Conservation (phyloP, 1,140 invertebrate species). For the Penaeus indicus region DNA sequence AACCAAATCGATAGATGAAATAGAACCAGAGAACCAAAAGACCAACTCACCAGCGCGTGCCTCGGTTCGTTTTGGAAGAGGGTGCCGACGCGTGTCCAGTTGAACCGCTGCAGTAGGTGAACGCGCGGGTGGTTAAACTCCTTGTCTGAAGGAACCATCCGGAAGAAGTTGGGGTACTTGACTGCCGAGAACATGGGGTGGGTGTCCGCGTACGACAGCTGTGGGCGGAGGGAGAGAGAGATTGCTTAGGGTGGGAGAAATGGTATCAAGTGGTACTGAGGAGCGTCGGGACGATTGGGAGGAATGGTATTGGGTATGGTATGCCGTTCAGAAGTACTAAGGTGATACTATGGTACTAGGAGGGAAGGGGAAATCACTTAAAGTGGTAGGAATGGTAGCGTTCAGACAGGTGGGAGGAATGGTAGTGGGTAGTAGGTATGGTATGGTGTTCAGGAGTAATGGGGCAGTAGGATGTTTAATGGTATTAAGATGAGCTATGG, state of each 20-base stretch:
- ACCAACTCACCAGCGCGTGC: conserved; percentile 85
- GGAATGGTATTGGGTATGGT: no score
- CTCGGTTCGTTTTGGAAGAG: conserved; percentile 97
- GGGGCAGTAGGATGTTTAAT: no score
- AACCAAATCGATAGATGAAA: not conserved
- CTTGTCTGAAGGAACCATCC: conserved; percentile 94
- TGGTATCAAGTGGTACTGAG: no score
- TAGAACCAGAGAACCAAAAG: not conserved
- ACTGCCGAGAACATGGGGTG: conserved; percentile 97
- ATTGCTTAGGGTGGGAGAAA: not conserved
- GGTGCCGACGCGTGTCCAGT: conserved; percentile 97
- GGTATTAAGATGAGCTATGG: no score
- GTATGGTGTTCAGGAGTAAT: no score
- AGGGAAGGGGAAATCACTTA: no score
- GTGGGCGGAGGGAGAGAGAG: conserved; percentile 64
- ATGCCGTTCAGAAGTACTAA: no score
- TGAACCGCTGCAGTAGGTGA: conserved; percentile 88
- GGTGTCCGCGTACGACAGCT: conserved; percentile 98
- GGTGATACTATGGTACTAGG: no score
- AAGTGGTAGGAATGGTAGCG: no score
- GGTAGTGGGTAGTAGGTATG: no score
- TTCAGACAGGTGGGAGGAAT: no score
- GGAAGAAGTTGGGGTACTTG: conserved; percentile 96
- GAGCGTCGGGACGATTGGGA: no score
- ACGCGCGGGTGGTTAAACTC: conserved; percentile 95